These are phyloP conservation scores for Drosophila rubida DNA, from an alignment of 2,888 invertebrate genomes.

Conservation along the genomic window DNA sequence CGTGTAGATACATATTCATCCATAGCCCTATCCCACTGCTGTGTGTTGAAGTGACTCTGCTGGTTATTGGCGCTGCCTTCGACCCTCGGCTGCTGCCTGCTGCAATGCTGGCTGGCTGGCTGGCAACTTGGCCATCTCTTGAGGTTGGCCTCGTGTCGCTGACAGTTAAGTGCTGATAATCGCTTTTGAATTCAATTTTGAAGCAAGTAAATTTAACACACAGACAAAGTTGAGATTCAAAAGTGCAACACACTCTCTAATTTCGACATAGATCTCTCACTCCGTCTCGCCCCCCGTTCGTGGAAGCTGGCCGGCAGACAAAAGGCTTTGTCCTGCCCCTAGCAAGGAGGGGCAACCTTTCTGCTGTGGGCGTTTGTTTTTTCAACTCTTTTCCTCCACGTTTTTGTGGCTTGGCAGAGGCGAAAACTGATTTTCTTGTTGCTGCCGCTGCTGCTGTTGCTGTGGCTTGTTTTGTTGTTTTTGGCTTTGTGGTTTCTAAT, in stretches of 20 bases:
- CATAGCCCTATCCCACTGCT: conserved; percentile 18
- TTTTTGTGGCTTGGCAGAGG: conserved; percentile 61
- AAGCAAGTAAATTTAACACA: conserved; percentile 67
- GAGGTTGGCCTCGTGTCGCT: conserved; percentile 68
- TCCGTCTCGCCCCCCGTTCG: conserved; percentile 3
- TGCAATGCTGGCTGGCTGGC: conserved; percentile 24
- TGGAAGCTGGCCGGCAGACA: conserved; percentile 48
- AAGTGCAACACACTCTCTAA: conserved; percentile 65
- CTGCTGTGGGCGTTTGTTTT: conserved; percentile 24
- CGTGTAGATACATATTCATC: conserved; percentile 18
- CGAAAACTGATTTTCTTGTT: conserved; percentile 55
- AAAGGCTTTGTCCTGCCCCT: conserved; percentile 31
- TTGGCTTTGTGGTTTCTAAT: conserved; percentile 68
- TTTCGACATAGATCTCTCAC: conserved; percentile 4
- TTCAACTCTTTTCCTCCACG: conserved; percentile 22
- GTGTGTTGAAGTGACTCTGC: conserved; percentile 53
- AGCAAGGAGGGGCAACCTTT: background rate
- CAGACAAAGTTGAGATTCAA: conserved; percentile 73
- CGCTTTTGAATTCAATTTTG: conserved; percentile 79
- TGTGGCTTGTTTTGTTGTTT: conserved; percentile 61
- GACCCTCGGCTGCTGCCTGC: background rate
- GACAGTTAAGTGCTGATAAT: conserved; percentile 80
- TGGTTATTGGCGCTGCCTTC: conserved; percentile 56
- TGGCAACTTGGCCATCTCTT: conserved; percentile 41
- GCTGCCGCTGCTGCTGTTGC: conserved; percentile 35